Base-by-base conservation (phyloP, 2,888 invertebrate genomes). In the Apamea crenata region DNA sequence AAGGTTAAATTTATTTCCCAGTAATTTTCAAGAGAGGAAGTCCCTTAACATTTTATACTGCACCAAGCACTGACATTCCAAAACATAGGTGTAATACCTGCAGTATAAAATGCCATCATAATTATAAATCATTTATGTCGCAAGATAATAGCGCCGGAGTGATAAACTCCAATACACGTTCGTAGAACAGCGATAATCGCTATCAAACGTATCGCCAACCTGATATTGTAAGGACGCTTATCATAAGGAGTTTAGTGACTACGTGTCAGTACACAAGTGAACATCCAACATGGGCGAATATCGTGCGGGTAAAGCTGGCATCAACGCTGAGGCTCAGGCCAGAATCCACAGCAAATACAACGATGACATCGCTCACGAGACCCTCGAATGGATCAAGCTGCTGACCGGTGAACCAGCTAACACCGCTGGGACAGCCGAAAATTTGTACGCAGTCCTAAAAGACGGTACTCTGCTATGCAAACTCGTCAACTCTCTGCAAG, bases 331-430 rank as follows among this genome's bases (percentile, higher is more conserved):
- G 86, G 97, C 97, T 25, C 97, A 97, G 89, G 95, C 95, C 61
- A 93, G 93, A 98, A 99, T 99, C 92, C 98, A 99, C 95, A 99
- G 99, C 95, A 99, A 99, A 97, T 99, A 99, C 97, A 99, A 99
- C 95, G 98, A 99, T 91, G 98, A 98, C 89, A 97, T 99, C 91
- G 99, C 99, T 21, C 98, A 97, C 83, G 99, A 99, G 97, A 98
- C 98, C 87, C 97, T 99, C 91, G 98, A 98, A 96, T 99, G 99
- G 99, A 98, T 99, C 93, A 98, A 98, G 93, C 96, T 97, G 66
- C 97, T 99, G 82, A 99, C 99, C 29, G 98, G 98, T 4, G 98
- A 99, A 88, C 98, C 98, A 81, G 97, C 98, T 86, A 98, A 98
- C 94, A 98, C 99, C 16, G 97, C 98, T 82, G 99, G 99, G 21